Conservation (phyloP, 2,113 vertebrate species). For the Bubo bubo region DNA sequence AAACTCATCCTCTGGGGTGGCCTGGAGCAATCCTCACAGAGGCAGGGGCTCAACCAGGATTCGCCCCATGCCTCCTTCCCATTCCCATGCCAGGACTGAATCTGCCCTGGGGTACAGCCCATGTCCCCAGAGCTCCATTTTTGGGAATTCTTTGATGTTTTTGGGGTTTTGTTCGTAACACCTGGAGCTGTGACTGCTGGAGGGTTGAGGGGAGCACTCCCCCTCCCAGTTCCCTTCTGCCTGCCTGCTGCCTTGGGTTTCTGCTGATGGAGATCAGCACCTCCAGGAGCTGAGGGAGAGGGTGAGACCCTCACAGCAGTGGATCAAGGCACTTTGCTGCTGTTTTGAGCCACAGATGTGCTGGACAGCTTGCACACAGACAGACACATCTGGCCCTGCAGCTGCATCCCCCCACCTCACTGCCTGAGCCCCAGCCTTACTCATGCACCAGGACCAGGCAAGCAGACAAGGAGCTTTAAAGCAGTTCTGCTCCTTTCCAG, state of each 20-base stretch:
- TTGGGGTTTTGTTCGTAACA: background rate
- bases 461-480: background rate
- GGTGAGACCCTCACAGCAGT: background rate
- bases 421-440: background rate
- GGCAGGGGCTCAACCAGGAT: background rate
- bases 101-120: rapidly evolving
- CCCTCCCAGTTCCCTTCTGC: background rate
- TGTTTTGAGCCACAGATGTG: background rate
- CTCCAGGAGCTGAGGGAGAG: background rate
- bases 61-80: background rate
- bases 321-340: background rate
- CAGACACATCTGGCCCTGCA: background rate
- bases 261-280: background rate
- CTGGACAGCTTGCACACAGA: background rate
- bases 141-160: background rate
- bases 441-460: rapidly evolving
- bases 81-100: background rate
- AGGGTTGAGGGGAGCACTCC: background rate
- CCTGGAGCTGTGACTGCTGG: background rate
- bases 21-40: background rate
- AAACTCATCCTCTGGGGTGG: background rate
- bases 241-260: background rate
- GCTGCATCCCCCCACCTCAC: background rate
- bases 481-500: background rate
- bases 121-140: background rate